phyloP scores from a whole-genome alignment of 2,113 vertebrate species.

The Acanthochromis polyacanthus region DNA sequence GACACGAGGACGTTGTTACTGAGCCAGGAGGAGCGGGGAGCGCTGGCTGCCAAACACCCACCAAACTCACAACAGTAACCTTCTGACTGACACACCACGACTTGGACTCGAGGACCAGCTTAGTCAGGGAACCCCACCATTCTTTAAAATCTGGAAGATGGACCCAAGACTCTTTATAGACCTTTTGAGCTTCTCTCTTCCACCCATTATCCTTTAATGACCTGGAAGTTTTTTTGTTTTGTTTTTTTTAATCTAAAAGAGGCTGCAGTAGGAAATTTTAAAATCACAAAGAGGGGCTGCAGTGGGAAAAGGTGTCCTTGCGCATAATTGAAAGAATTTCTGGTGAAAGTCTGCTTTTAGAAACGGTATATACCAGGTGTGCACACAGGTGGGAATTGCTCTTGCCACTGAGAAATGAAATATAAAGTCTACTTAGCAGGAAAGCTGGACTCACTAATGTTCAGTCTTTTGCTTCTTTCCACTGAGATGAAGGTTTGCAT shows the following conservation, averaged over 20 bases:
- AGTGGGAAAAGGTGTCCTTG: slow-evolving; percentile 26
- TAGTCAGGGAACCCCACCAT: slow-evolving; percentile 35
- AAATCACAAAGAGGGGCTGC: slow-evolving; percentile 13
- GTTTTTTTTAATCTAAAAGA: slow-evolving; percentile 3
- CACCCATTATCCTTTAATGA: slow-evolving; percentile 31
- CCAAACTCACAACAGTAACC: slow-evolving; percentile 16
- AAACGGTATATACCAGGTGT: neutral
- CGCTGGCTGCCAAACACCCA: slow-evolving; percentile 53
- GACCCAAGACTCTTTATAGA: slow-evolving; percentile 5
- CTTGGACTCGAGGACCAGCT: slow-evolving; percentile 17
- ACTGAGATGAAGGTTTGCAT: slow-evolving; percentile 31
- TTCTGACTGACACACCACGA: slow-evolving; percentile 13
- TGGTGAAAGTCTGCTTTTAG: slow-evolving; percentile 7
- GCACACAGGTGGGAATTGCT: no score
- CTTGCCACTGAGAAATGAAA: neutral
- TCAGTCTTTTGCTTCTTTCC: slow-evolving; percentile 22
- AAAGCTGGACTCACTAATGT: slow-evolving; percentile 1
- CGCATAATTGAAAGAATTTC: neutral
- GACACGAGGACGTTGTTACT: slow-evolving; percentile 59
- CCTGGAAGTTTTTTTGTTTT: neutral
- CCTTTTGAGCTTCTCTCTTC: slow-evolving; percentile 27
- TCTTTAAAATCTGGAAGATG: slow-evolving; percentile 15
- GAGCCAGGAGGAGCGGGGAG: slow-evolving; percentile 53
- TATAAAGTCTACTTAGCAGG: slow-evolving; percentile 24
- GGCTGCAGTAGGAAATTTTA: slow-evolving; percentile 15